phyloP scores from a whole-genome alignment of 2,888 invertebrate genomes.

The Norana najaformis region DNA sequence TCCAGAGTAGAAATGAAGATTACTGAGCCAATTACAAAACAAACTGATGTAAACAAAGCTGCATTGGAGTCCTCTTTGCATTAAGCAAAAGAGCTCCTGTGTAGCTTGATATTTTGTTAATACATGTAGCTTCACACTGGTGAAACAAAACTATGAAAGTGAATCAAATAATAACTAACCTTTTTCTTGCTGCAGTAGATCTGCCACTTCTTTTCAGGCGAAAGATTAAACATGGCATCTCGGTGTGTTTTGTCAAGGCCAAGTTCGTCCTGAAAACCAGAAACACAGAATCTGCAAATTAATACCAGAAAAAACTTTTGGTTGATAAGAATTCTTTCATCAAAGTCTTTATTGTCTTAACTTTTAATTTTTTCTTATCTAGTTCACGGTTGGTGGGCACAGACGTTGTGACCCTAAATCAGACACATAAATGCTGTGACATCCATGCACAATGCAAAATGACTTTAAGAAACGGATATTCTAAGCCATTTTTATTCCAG shows the following conservation, averaged over 20 bases:
- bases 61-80: not conserved
- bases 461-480: too few species aligned
- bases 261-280: conserved; percentile 73
- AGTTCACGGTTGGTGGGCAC: not conserved
- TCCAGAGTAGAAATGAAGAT: not conserved
- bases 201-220: conserved; percentile 95
- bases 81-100: not conserved
- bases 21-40: not conserved
- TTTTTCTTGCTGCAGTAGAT: conserved; percentile 85
- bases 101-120: not conserved
- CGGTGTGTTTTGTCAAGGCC: conserved; percentile 91
- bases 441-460: too few species aligned
- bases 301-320: not conserved
- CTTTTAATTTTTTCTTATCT: not conserved
- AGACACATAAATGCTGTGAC: not conserved
- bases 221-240: conserved; percentile 88
- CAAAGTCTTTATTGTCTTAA: not conserved
- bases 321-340: not conserved
- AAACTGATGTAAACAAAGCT: not conserved
- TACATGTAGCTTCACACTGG: not conserved
- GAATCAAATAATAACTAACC: conserved; percentile 54
- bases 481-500: not conserved
- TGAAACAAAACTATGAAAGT: not conserved
- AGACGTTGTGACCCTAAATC: not conserved
- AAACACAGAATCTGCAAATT: not conserved